Evolutionary conservation across 1,140 invertebrate genomes (phyloP).

Genomic region (Dufourea novaeangliae): DNA sequence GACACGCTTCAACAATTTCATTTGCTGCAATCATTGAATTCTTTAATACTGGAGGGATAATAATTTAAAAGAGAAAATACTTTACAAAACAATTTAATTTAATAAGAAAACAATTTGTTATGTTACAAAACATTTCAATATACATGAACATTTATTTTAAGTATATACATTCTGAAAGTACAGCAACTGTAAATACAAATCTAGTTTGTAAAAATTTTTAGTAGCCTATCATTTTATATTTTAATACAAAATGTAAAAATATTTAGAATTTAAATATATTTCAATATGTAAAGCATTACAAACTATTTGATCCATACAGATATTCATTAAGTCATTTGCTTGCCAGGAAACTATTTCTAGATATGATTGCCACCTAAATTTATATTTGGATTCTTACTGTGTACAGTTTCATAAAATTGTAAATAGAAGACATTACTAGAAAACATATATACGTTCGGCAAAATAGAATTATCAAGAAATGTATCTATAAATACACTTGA

Average conservation of each 20-base stretch:
- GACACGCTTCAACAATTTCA: conserved; percentile 1
- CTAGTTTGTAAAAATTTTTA: background rate
- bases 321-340: conserved; percentile 38
- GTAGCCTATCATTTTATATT: background rate
- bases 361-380: conserved; percentile 70
- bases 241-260: conserved; percentile 32
- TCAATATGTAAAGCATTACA: conserved; percentile 30
- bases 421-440: background rate
- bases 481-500: background rate
- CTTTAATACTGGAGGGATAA: conserved; percentile 5
- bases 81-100: conserved; percentile 43
- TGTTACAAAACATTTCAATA: conserved; percentile 37
- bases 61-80: conserved; percentile 17
- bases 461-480: background rate
- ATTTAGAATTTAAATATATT: background rate
- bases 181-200: conserved; percentile 8
- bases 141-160: conserved; percentile 28
- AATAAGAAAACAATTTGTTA: conserved; percentile 44
- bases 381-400: conserved; percentile 53
- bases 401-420: conserved; percentile 44
- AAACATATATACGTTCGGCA: conserved; percentile 1
- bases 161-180: conserved; percentile 39
- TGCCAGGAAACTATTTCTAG: conserved; percentile 73
- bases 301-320: conserved; percentile 24
- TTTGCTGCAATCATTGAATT: conserved; percentile 1